Conservation (phyloP, 2,888 invertebrate genomes). For the Hyppa rectilinea region DNA sequence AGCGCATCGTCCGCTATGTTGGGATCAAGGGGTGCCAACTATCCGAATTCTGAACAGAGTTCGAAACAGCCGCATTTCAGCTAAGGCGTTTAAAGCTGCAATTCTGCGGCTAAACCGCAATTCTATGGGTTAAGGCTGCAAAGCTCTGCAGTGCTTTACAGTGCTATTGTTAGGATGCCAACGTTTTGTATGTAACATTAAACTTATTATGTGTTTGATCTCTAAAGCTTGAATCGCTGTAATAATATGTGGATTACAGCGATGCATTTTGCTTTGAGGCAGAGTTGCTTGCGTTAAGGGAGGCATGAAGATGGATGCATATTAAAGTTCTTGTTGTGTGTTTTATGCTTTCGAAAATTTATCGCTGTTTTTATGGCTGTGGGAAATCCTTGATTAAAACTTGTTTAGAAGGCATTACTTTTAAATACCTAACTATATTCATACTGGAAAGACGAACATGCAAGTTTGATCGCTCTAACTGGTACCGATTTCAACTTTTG, state of each 20-base stretch:
- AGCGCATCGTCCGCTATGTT: conserved; percentile 50
- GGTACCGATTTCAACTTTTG: neutral
- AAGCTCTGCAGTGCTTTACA: conserved; percentile 55
- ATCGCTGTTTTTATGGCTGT: conserved; percentile 7
- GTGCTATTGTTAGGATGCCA: conserved; percentile 36
- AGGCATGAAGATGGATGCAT: conserved; percentile 17
- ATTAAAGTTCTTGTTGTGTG: conserved; percentile 34
- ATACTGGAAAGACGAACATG: neutral
- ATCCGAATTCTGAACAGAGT: conserved; percentile 52
- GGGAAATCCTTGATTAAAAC: conserved; percentile 9
- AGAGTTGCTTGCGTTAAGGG: neutral
- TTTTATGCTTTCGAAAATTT: conserved; percentile 35
- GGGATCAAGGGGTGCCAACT: conserved; percentile 63
- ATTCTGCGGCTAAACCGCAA: conserved; percentile 65
- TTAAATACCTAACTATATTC: neutral
- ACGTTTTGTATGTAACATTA: conserved; percentile 54
- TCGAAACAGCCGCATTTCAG: conserved; percentile 56
- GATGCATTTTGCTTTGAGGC: conserved; percentile 42
- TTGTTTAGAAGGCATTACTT: neutral
- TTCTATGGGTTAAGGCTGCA: conserved; percentile 62
- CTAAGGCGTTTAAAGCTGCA: conserved; percentile 67
- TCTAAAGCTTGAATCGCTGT: conserved; percentile 36
- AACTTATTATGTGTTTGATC: conserved; percentile 59
- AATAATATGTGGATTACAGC: conserved; percentile 41
- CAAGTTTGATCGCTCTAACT: neutral